These are phyloP conservation scores for Tipula lateralis DNA, from an alignment of 2,888 invertebrate species.

Conservation along the genomic window DNA sequence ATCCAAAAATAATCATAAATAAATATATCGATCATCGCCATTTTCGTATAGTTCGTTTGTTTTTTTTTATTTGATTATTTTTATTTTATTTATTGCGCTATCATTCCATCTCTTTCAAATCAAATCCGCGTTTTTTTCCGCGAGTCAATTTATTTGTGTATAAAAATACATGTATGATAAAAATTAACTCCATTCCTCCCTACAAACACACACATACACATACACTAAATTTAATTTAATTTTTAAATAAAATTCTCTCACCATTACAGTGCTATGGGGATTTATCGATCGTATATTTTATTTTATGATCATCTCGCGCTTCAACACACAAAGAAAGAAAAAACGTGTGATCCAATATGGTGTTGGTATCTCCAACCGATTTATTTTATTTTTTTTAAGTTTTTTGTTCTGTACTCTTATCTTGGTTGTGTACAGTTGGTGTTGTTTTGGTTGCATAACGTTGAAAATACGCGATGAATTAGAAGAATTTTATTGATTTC, in stretches of 20 bases:
- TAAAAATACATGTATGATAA: neutral
- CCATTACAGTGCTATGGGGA: neutral
- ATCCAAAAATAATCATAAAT: neutral
- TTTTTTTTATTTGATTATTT: neutral
- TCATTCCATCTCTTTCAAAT: constrained; percentile 6
- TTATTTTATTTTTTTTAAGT: neutral
- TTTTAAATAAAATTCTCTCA: constrained; percentile 13
- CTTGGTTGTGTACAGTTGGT: neutral
- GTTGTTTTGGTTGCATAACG: neutral
- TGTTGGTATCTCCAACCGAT: neutral
- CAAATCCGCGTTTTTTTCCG: neutral
- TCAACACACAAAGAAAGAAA: neutral
- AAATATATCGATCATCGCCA: constrained; percentile 1
- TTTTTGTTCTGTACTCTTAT: neutral
- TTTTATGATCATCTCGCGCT: constrained; percentile 11
- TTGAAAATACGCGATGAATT: neutral
- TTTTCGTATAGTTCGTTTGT: neutral
- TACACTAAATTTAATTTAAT: neutral
- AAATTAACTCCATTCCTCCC: neutral
- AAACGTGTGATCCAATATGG: neutral
- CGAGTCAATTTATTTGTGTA: neutral
- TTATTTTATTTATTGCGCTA: neutral
- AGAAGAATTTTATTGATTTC: constrained; percentile 15
- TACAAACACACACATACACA: neutral
- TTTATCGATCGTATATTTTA: neutral